Evolutionary conservation across 2,888 invertebrate genomes (phyloP).

Genomic region (Drosophila anceps): DNA sequence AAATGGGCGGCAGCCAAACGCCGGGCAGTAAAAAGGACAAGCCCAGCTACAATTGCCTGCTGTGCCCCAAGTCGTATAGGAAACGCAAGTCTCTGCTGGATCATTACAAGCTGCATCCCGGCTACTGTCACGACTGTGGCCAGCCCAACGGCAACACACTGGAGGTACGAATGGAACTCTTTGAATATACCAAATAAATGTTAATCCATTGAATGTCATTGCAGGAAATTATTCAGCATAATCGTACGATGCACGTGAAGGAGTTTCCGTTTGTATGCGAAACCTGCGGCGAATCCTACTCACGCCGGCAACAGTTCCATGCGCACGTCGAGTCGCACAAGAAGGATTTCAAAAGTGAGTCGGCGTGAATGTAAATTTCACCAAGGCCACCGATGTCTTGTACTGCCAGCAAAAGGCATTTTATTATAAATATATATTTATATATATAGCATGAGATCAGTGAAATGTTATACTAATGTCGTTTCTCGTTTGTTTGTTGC

Average conservation of each 20-base stretch:
- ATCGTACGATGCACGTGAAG: slow-evolving; percentile 84
- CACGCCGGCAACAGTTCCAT: slow-evolving; percentile 85
- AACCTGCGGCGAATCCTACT: slow-evolving; percentile 85
- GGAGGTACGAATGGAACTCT: slow-evolving; percentile 69
- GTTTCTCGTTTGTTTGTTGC: not conserved
- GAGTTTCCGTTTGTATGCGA: slow-evolving; percentile 85
- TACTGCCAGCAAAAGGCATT: slow-evolving; percentile 5
- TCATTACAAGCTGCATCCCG: slow-evolving; percentile 85
- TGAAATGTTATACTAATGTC: not conserved
- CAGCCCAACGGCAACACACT: slow-evolving; percentile 84
- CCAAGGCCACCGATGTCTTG: slow-evolving; percentile 33
- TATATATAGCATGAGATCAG: not conserved
- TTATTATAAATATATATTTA: not conserved
- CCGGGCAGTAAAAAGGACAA: slow-evolving; percentile 82
- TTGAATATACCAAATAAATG: not conserved
- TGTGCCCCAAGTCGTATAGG: slow-evolving; percentile 84
- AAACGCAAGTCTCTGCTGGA: slow-evolving; percentile 85
- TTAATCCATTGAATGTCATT: slow-evolving; percentile 10
- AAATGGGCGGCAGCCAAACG: slow-evolving; percentile 55
- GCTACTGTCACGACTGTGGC: slow-evolving; percentile 85
- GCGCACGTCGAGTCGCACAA: slow-evolving; percentile 85
- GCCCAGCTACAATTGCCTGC: slow-evolving; percentile 83
- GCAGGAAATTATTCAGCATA: slow-evolving; percentile 85
- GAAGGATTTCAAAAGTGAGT: slow-evolving; percentile 85
- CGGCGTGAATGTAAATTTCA: slow-evolving; percentile 82